Evolutionary conservation across 2,888 invertebrate species (phyloP).

Genomic region (Euphydryas editha): DNA sequence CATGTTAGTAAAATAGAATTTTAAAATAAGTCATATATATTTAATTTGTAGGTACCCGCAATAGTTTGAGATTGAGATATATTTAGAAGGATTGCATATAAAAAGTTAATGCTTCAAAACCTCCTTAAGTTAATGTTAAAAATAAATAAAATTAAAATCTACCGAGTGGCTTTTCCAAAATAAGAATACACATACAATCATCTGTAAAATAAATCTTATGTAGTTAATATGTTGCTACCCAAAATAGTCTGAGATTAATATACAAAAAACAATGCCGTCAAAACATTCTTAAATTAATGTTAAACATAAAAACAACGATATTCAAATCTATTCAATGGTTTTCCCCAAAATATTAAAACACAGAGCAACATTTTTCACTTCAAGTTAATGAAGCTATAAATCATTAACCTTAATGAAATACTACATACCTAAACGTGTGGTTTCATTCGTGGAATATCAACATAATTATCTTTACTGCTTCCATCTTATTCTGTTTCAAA

Average conservation of each 20-base stretch:
- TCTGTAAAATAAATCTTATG: background rate
- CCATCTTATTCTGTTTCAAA: too few relatives aligned
- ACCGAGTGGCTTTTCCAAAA: too few relatives aligned
- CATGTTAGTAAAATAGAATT: background rate
- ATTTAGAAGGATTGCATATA: background rate
- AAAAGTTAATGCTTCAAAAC: background rate
- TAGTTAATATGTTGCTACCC: background rate
- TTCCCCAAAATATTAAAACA: background rate
- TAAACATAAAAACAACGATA: background rate
- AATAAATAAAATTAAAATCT: too few relatives aligned
- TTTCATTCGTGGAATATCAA: too few relatives aligned
- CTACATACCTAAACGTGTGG: background rate
- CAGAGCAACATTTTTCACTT: background rate
- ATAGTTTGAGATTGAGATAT: background rate
- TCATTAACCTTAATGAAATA: background rate
- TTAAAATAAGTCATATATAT: background rate
- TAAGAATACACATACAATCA: too few relatives aligned
- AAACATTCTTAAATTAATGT: background rate
- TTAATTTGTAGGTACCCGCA: background rate
- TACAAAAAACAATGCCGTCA: background rate
- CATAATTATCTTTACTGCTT: too few relatives aligned
- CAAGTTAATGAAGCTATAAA: background rate
- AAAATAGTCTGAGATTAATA: background rate
- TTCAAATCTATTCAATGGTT: background rate
- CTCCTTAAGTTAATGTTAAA: background rate